Conservation (phyloP, 2,888 invertebrate genomes). For the Cephus sareptanus region DNA sequence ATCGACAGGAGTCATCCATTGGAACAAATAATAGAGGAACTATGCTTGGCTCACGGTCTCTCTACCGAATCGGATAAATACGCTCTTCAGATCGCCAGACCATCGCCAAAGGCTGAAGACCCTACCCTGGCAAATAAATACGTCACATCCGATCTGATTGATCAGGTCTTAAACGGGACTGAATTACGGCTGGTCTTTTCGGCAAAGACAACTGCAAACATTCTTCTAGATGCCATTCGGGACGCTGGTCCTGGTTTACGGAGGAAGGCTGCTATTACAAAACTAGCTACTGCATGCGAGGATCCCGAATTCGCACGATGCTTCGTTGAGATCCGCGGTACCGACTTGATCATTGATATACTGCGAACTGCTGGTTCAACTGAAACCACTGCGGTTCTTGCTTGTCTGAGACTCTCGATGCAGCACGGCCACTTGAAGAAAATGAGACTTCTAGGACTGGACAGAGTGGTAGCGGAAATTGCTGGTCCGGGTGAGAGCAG, state of each 20-base stretch:
- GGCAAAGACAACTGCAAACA: constrained; percentile 11
- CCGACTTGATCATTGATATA: constrained; percentile 9
- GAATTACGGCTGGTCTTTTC: constrained; percentile 19
- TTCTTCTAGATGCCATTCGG: constrained; percentile 17
- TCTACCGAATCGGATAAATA: constrained; percentile 9
- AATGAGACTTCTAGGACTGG: constrained; percentile 13
- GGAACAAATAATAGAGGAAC: constrained; percentile 16
- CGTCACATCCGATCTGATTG: constrained; percentile 16
- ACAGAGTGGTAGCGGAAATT: constrained; percentile 19
- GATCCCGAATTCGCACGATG: constrained; percentile 19
- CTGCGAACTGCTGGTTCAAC: constrained; percentile 8
- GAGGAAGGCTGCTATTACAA: constrained; percentile 11
- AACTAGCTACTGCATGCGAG: constrained; percentile 18
- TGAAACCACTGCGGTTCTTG: constrained; percentile 15
- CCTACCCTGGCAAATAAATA: constrained; percentile 16
- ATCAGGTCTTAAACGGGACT: constrained; percentile 18
- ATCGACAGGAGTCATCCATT: constrained; percentile 17
- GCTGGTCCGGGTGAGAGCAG: constrained; percentile 18
- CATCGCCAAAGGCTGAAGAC: constrained; percentile 18
- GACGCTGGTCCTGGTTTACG: constrained; percentile 4
- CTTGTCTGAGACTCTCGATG: constrained; percentile 21
- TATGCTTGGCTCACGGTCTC: constrained; percentile 12
- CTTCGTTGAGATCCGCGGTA: constrained; percentile 15
- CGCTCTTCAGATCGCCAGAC: constrained; percentile 19
- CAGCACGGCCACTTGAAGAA: constrained; percentile 15